Conservation (phyloP, 2,113 vertebrate species). For the Vulpes lagopus region DNA sequence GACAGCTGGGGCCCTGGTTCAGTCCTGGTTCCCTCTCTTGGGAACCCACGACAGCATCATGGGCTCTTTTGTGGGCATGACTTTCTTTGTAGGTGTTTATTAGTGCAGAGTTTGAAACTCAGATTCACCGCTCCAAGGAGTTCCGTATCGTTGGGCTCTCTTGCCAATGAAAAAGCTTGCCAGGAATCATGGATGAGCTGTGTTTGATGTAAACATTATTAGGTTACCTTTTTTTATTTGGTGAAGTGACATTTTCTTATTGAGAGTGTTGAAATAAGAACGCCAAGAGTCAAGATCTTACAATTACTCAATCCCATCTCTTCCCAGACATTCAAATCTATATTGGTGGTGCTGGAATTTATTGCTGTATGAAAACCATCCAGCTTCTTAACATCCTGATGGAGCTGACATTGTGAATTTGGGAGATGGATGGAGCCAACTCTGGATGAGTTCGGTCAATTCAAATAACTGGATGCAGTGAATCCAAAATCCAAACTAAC, state of each 20-base stretch:
- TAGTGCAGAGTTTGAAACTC: background rate
- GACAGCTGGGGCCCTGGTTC: background rate
- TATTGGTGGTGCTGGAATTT: background rate
- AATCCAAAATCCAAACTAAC: background rate
- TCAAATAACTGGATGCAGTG: background rate
- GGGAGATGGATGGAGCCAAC: background rate
- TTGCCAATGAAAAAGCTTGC: background rate
- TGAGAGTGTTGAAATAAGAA: background rate
- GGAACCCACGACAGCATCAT: background rate
- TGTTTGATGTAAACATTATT: background rate
- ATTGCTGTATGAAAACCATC: too few relatives aligned
- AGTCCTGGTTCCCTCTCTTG: background rate
- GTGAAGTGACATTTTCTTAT: background rate
- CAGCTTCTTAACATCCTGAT: background rate
- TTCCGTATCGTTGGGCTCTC: background rate
- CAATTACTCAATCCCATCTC: background rate
- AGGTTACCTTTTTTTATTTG: background rate
- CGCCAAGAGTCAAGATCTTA: background rate
- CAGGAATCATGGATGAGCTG: background rate
- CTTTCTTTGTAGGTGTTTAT: background rate
- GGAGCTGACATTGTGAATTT: background rate
- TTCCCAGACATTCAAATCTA: background rate
- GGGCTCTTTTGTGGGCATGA: accelerated
- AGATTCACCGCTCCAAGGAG: background rate
- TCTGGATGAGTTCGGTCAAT: background rate